Conservation (phyloP, 2,888 invertebrate species). For the Microctonus aethiopoides region DNA sequence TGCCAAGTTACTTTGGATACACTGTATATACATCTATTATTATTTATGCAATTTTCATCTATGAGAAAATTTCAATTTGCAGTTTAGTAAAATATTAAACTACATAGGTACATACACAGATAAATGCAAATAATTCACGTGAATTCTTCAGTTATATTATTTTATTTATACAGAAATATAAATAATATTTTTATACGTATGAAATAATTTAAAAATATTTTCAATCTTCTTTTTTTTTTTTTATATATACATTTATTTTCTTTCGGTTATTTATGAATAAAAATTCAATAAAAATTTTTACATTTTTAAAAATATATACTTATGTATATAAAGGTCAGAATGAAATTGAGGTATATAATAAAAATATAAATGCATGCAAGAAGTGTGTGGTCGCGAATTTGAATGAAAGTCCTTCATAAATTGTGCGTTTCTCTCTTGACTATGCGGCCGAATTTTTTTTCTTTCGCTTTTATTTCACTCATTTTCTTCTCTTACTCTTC, state of each 20-base stretch:
- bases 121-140: not conserved
- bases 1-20: not conserved
- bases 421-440: constrained; percentile 20
- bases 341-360: not conserved
- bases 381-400: constrained; percentile 32
- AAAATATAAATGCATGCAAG: constrained; percentile 34
- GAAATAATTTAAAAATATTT: too few relatives aligned
- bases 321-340: too few relatives aligned
- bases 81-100: constrained; percentile 13
- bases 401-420: constrained; percentile 36
- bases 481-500: not conserved
- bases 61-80: constrained; percentile 24
- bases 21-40: not conserved
- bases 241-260: not conserved
- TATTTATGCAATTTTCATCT: constrained; percentile 7
- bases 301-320: not conserved
- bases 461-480: not conserved
- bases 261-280: not conserved
- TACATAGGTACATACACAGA: not conserved
- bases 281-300: too few relatives aligned
- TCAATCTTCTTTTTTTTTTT: too few relatives aligned
- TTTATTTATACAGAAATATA: not conserved
- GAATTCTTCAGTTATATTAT: not conserved
- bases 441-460: not conserved
- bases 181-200: too few relatives aligned